phyloP scores from a whole-genome alignment of 2,888 invertebrate species.

The Polyploca ridens region DNA sequence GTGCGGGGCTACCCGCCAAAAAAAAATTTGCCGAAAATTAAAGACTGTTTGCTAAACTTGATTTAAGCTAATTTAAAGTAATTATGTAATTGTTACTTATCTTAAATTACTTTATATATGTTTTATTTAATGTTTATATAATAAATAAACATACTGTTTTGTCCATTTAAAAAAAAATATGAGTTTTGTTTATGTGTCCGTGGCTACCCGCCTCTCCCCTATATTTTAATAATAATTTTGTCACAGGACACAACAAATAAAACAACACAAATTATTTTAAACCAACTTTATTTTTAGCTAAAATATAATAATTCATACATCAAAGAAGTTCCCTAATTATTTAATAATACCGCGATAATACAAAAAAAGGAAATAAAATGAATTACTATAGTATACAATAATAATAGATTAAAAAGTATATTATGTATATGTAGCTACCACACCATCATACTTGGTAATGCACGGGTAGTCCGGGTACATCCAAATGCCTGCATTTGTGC shows the following conservation, averaged over 20 bases:
- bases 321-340: conserved; percentile 80
- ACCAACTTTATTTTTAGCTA: conserved; percentile 85
- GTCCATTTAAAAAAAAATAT: too few relatives aligned
- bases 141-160: too few relatives aligned
- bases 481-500: conserved; percentile 54
- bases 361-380: conserved; percentile 47
- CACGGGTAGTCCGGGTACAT: conserved; percentile 33
- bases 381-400: conserved; percentile 42
- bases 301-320: conserved; percentile 85
- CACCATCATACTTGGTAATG: conserved; percentile 51
- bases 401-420: conserved; percentile 41
- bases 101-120: too few relatives aligned
- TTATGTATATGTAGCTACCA: conserved; percentile 62
- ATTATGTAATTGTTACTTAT: too few relatives aligned
- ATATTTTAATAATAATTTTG: neutral
- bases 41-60: too few relatives aligned
- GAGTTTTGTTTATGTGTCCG: too few relatives aligned
- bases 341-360: conserved; percentile 76
- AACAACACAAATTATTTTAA: conserved; percentile 70
- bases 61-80: too few relatives aligned
- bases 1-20: too few relatives aligned
- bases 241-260: conserved; percentile 44
- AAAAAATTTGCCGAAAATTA: too few relatives aligned
- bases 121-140: too few relatives aligned
- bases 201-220: too few relatives aligned